Percentiles rank a stretch among this genome's conserved stretches.
These are phyloP conservation scores for Notarius lentiginosus DNA, from an alignment of 2,113 vertebrate species.

Conservation along the genomic window DNA sequence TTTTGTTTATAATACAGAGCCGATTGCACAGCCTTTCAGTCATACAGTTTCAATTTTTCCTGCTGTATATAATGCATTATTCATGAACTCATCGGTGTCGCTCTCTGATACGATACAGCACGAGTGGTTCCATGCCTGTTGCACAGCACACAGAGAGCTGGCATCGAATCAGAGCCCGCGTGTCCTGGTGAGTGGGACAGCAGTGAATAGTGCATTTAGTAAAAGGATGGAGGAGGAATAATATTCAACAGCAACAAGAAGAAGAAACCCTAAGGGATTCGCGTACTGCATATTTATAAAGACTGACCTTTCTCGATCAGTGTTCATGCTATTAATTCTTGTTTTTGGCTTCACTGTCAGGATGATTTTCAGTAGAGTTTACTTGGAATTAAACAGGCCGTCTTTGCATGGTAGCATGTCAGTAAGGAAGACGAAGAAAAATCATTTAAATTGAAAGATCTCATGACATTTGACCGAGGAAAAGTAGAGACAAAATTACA, in stretches of 20 bases:
- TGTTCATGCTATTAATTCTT: neutral
- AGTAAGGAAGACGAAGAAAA: neutral
- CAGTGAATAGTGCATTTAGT: neutral
- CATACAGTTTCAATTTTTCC: neutral
- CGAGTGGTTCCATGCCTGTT: neutral
- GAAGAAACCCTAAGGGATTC: neutral
- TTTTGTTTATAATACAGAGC: neutral
- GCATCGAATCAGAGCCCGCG: neutral
- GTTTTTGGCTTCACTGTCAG: neutral
- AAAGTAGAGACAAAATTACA: neutral
- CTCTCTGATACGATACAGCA: neutral
- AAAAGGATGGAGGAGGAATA: neutral
- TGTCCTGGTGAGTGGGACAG: neutral
- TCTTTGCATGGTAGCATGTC: neutral
- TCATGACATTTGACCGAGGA: neutral
- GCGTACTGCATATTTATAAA: neutral
- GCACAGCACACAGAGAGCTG: neutral
- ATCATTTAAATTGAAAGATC: too few species aligned
- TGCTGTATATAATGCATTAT: conserved; percentile 14
- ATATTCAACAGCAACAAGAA: neutral
- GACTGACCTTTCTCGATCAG: too few species aligned
- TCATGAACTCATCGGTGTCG: neutral
- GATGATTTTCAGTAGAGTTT: neutral
- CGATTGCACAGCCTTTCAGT: neutral
- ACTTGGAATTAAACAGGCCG: neutral